Evolutionary conservation across 1,140 invertebrate species (phyloP), one percentile per base, ranked within the genome.

Genomic region (Araneus ventricosus): DNA sequence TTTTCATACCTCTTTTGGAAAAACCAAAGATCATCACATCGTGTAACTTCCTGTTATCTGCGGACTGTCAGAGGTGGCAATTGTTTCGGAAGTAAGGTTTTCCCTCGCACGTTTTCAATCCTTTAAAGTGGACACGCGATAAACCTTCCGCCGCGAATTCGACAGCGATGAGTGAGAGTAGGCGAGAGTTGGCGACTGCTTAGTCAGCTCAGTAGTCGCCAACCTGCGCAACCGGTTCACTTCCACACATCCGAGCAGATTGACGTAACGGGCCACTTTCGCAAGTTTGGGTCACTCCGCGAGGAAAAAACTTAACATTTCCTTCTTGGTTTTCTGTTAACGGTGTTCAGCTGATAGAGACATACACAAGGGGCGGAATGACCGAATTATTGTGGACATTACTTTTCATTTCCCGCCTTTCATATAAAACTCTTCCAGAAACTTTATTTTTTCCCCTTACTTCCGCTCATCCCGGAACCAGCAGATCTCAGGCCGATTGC

Each of bases 281-380:
- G 84, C 84, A 86, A 86, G 84, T 86, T 86, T 52, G 84, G 84
- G 59, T 52, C 45, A 52, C 84, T 61, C 30, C 59, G 27, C 52
- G 41, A 86, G n/a, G 45, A 75, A 75, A 75, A 27, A 86, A 37
- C 10, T 41, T 52, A 86, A 34, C 84, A 59, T 59, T 86, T 86
- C 84, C 84, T 86, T 59, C 52, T 86, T 30, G 20, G 17, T 84
- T 84, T 27, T n/a, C 10, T 17, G 24, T 24, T 52, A 84, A 84
- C 80, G 80, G 80, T 27, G 8, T 27, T 75, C 30, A 17, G 22
- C 45, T 52, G 45, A 75, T 37, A 34, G 17, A 20, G 2, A 75
- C n/a, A 37, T 75, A 34, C 5, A 20, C 30, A 34, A 84, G n/a
- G 39, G 80, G 41, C 20, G 41, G 37, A 82, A 34, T 41, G 41